These are phyloP conservation scores for Prochilodus magdalenae DNA, from an alignment of 2,113 vertebrate species.

Conservation along the genomic window DNA sequence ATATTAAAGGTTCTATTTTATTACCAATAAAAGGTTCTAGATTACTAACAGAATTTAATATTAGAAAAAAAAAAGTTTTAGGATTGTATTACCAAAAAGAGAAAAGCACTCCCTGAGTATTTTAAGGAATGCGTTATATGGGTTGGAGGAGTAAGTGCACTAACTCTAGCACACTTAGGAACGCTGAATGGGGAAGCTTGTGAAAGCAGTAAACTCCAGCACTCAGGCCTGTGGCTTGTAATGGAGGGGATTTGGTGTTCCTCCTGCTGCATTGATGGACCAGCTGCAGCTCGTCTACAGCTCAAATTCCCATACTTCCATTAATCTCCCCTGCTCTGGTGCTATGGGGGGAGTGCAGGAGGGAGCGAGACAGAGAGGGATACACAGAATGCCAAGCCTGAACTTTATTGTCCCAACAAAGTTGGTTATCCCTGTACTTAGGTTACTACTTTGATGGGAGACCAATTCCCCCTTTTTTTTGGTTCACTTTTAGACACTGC, in stretches of 20 bases:
- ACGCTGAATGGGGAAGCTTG: conserved; percentile 1
- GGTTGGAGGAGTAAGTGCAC: background rate
- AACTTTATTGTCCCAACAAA: conserved; percentile 7
- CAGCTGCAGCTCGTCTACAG: conserved; percentile 39
- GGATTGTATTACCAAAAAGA: background rate
- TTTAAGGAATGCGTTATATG: background rate
- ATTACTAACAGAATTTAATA: background rate
- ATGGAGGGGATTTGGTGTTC: conserved; percentile 47
- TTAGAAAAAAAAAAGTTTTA: too few species aligned
- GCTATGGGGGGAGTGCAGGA: background rate
- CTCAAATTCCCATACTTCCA: conserved; percentile 35
- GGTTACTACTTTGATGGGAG: background rate
- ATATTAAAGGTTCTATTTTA: too few species aligned
- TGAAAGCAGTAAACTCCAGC: conserved; percentile 22
- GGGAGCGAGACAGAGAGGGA: background rate
- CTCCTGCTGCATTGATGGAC: conserved; percentile 30
- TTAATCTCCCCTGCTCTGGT: conserved; percentile 18
- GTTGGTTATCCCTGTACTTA: conserved; percentile 15
- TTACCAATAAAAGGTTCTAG: too few species aligned
- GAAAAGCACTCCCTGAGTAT: background rate
- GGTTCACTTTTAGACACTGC: background rate
- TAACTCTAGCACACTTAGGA: conserved; percentile 15
- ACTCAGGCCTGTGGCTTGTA: conserved; percentile 23
- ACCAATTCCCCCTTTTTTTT: conserved; percentile 13
- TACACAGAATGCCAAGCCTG: background rate